Conservation (phyloP, 2,797 vertebrate species). For the Tachyglossus aculeatus region DNA sequence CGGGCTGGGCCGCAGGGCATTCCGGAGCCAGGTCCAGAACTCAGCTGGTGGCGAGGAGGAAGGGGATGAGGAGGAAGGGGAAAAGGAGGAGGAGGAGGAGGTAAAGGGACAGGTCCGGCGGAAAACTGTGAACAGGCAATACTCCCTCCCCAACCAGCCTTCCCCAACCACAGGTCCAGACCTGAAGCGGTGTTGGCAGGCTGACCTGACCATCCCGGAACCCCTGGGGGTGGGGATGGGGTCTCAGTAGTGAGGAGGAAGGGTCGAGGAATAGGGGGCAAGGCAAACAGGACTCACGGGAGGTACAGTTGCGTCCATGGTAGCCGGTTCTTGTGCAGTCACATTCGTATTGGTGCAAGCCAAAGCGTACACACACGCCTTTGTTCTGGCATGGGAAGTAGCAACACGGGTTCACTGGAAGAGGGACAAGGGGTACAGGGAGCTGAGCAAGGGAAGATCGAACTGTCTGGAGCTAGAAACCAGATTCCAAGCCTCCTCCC, state of each 20-base stretch:
- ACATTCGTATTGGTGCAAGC: slow-evolving; percentile 80
- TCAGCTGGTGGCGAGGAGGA: slow-evolving; percentile 73
- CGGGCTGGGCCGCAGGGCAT: slow-evolving; percentile 83
- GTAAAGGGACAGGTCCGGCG: no score
- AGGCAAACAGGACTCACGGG: slow-evolving; percentile 77
- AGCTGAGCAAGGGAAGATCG: no score
- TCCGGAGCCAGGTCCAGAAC: slow-evolving; percentile 79
- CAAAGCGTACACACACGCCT: slow-evolving; percentile 86
- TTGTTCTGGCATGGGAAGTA: slow-evolving; percentile 91
- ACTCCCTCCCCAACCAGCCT: no score
- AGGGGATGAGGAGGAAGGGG: not conserved
- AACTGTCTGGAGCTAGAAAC: no score
- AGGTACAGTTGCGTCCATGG: slow-evolving; percentile 87
- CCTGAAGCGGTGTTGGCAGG: no score
- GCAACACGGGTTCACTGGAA: slow-evolving; percentile 91
- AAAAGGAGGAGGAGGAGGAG: not conserved
- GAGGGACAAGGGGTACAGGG: not conserved
- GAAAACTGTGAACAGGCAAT: no score
- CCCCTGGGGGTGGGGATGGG: no score
- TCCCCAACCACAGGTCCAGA: no score
- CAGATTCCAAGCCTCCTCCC: no score
- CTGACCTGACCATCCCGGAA: no score
- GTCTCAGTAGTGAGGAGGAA: no score
- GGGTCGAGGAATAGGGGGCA: no score
- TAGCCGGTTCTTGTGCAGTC: slow-evolving; percentile 93